Evolutionary conservation across 1,140 invertebrate species (phyloP).

Genomic region (Aphidius ervi): DNA sequence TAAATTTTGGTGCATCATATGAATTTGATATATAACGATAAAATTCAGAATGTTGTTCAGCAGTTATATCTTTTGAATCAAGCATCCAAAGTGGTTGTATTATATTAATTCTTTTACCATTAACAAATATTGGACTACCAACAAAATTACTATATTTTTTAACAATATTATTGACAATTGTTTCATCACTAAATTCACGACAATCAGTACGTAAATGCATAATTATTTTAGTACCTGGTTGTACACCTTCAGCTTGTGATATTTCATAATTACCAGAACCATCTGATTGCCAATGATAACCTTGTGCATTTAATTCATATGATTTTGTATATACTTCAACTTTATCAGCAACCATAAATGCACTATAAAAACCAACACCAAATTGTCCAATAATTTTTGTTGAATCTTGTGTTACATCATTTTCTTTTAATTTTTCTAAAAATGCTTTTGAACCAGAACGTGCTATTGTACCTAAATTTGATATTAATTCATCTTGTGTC

Average conservation of each 20-base stretch:
- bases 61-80: slow-evolving; percentile 82
- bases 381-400: slow-evolving; percentile 96
- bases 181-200: slow-evolving; percentile 84
- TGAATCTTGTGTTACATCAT: slow-evolving; percentile 58
- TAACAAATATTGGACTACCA: slow-evolving; percentile 85
- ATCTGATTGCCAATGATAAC: slow-evolving; percentile 84
- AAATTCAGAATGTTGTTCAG: slow-evolving; percentile 87
- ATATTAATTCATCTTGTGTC: slow-evolving; percentile 85
- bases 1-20: slow-evolving; percentile 80
- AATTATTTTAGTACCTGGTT: slow-evolving; percentile 90
- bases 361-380: slow-evolving; percentile 97
- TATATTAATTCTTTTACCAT: slow-evolving; percentile 80
- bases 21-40: slow-evolving; percentile 82
- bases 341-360: slow-evolving; percentile 94
- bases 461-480: slow-evolving; percentile 92
- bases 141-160: slow-evolving; percentile 98
- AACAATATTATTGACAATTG: slow-evolving; percentile 81
- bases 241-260: slow-evolving; percentile 74
- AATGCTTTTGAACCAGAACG: slow-evolving; percentile 91
- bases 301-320: slow-evolving; percentile 59
- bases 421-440: slow-evolving; percentile 76
- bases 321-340: slow-evolving; percentile 85
- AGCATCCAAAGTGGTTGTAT: slow-evolving; percentile 90
- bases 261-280: slow-evolving; percentile 90
- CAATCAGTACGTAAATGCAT: slow-evolving; percentile 83